These are phyloP conservation scores for Melieria picta DNA, from an alignment of 2,888 invertebrate species.

Conservation along the genomic window DNA sequence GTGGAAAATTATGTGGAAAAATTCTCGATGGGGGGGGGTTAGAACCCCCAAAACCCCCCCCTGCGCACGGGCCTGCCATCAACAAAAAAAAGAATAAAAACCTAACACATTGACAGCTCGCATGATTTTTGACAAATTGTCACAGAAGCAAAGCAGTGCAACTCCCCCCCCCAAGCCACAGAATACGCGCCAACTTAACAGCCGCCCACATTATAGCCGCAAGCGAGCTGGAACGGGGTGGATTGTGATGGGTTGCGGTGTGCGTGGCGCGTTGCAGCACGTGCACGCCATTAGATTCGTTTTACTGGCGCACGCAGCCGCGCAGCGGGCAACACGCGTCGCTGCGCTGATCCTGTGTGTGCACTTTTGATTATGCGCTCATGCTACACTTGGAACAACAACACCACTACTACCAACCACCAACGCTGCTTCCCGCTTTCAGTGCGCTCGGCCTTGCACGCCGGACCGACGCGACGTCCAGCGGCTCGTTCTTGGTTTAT, in stretches of 20 bases:
- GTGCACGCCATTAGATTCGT: slow-evolving; percentile 59
- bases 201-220: background rate
- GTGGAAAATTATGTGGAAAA: too few species aligned
- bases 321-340: background rate
- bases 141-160: background rate
- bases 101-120: background rate
- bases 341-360: slow-evolving; percentile 27
- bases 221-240: background rate
- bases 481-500: background rate
- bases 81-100: too few species aligned
- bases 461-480: too few species aligned
- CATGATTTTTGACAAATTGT: slow-evolving; percentile 25
- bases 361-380: slow-evolving; percentile 41
- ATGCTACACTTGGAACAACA: slow-evolving; percentile 45
- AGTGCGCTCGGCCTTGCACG: background rate
- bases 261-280: slow-evolving; percentile 49
- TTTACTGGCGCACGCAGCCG: slow-evolving; percentile 46
- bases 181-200: slow-evolving; percentile 9
- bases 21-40: too few species aligned
- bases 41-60: too few species aligned
- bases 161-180: slow-evolving; percentile 8
- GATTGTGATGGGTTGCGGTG: background rate
- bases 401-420: too few species aligned
- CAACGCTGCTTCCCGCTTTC: background rate
- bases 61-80: too few species aligned